phyloP scores from a whole-genome alignment of 2,888 invertebrate genomes.

The Candidula unifasciata region DNA sequence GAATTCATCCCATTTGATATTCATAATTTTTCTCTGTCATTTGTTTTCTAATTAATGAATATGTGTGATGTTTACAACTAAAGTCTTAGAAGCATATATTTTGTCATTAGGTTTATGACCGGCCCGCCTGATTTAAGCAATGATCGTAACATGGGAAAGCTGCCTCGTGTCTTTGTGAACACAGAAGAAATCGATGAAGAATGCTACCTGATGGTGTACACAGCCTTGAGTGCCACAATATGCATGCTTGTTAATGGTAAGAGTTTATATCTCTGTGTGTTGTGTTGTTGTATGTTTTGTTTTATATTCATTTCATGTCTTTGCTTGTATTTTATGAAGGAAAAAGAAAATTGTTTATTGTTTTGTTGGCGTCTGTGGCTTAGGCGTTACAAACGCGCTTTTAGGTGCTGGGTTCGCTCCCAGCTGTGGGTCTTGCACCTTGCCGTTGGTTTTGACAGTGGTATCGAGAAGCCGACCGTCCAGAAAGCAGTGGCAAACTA shows the following conservation, averaged over 20 bases:
- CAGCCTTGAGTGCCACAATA: conserved; percentile 89
- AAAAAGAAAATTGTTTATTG: no score
- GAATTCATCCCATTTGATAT: no score
- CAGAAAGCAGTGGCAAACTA: no score
- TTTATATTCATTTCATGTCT: no score
- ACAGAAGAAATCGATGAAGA: conserved; percentile 81
- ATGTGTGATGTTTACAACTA: background rate
- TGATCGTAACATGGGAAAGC: conserved; percentile 81
- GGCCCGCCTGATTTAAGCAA: conserved; percentile 83
- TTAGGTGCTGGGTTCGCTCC: no score
- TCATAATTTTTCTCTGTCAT: background rate
- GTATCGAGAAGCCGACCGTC: no score
- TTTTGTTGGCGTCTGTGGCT: no score
- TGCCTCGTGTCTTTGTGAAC: conserved; percentile 85
- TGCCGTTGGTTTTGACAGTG: no score
- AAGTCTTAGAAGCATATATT: background rate
- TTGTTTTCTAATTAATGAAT: background rate
- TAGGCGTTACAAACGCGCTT: no score
- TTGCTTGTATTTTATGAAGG: no score
- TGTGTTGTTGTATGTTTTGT: no score
- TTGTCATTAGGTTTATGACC: conserved; percentile 82
- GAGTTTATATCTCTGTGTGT: conserved; percentile 35
- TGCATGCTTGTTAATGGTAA: conserved; percentile 90
- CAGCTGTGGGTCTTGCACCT: no score
- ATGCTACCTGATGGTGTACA: conserved; percentile 89